Base-by-base conservation (phyloP, 1,140 invertebrate species). In the Ladona fulva region DNA sequence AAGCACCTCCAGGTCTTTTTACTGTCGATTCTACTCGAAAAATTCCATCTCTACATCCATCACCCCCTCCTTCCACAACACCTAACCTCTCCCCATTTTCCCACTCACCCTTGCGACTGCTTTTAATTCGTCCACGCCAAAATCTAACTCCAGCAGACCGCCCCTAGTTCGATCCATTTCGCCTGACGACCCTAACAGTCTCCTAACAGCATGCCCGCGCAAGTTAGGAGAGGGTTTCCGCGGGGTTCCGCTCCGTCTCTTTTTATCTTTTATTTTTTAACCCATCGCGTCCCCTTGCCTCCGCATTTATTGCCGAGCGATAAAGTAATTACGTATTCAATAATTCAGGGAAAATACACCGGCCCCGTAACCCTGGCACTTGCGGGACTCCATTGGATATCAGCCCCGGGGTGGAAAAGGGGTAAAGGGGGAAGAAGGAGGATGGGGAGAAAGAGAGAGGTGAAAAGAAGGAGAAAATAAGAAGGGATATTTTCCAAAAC, bases 311-410 rank as follows among this genome's bases (percentile, higher is more conserved):
- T 19, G 52, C 52, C 52, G 52, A 66, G 52, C 52, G 52, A 66
- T 66, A 66, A 66, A 66, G 52, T 66, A 66, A 66, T 66, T 66
- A 66, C 52, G 52, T 66, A 66, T 66, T 66, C 52, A 66, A 66
- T 66, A 66, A 66, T 66, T 66, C 52, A 66, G 52, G 52, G n/a
- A 66, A 66, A 66, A 66, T 66, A 66, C 52, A 66, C 12, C 52
- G 1, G 52, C 52, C 5, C 52, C 12, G n/a, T 66, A 12, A 22
- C 52, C n/a, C 3, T 66, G 16, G 14, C 52, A 66, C 52, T 66
- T 66, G 52, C 52, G 52, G 52, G 52, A 66, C 52, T 66, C 52
- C 52, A 66, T 66, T 66, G 52, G 52, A 66, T 66, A 66, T 22
- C 52, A 16, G 52, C 52, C 52, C 52, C 5, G 5, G 52, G 29